Base-by-base conservation (phyloP, 2,113 vertebrate genomes). In the Aepyceros melampus region DNA sequence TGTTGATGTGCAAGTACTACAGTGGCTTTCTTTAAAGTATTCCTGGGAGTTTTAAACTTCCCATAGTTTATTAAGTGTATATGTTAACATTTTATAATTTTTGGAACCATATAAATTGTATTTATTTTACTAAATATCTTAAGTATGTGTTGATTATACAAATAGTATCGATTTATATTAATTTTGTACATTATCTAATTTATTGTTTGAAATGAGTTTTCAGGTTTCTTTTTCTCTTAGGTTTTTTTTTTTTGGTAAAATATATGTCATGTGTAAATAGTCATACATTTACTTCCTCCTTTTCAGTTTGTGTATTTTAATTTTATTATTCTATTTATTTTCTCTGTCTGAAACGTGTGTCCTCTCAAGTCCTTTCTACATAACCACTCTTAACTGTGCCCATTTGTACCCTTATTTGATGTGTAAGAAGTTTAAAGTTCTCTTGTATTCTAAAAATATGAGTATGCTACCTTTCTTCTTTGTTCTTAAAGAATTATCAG, bases 351-450 rank as follows among this genome's bases (percentile, higher is more conserved):
- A 40, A 3, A 11, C 14, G 2, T 33, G 5, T 31, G 29, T 27
- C 2, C 12, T n/a, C 16, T 60, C 25, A 15, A 9, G 1, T 76
- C 31, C 27, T 90, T 36, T 74, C 11, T 10, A 29, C 1, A 51
- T 8, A 14, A 5, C 0, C 2, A 0, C 5, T 60, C 36, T 62
- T 9, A 56, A 21, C 17, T 64, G 3, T 56, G 25, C 4, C 29
- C 8, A 40, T 21, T 10, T n/a, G 33, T 31, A 25, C 2, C 6
- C 60, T 58, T 55, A 51, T 29, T 36, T 51, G 8, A 25, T 58
- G 5, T 11, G 15, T 55, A 36, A 93, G 31, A 2, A 87, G 7
- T 25, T 11, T 60, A 23, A 29, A 17, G 23, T 64, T 43, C 5
- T 90, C 49, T 27, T 7, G 31, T 60, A 64, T 49, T 33, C 17